Conservation (phyloP, 2,888 invertebrate species). For the Ectropis crepuscularia region DNA sequence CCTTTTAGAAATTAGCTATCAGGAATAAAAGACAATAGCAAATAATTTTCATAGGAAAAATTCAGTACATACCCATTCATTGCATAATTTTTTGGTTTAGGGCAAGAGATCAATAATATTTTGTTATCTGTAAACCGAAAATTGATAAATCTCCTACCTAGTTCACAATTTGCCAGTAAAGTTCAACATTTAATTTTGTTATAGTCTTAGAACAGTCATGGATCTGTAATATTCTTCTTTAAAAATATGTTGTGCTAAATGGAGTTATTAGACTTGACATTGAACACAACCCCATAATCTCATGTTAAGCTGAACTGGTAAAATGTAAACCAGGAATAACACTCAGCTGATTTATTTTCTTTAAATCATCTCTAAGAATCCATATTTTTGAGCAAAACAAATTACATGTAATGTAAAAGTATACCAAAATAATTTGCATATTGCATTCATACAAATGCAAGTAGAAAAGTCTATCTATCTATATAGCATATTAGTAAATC, state of each 20-base stretch:
- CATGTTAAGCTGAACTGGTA: too few species aligned
- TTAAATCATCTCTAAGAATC: conserved; percentile 19
- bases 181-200: too few species aligned
- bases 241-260: too few species aligned
- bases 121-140: too few species aligned
- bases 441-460: conserved; percentile 14
- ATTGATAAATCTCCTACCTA: too few species aligned
- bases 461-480: conserved; percentile 21
- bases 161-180: too few species aligned
- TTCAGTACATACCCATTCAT: not conserved
- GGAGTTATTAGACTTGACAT: too few species aligned
- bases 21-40: conserved; percentile 15
- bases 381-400: conserved; percentile 29
- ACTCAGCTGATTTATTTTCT: too few species aligned
- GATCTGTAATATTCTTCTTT: too few species aligned
- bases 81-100: not conserved
- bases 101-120: not conserved
- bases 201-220: too few species aligned
- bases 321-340: too few species aligned
- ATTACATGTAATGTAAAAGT: conserved; percentile 1
- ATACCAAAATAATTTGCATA: conserved; percentile 1
- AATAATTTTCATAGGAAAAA: conserved; percentile 21
- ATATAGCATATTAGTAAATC: conserved; percentile 13
- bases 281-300: too few species aligned
- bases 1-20: conserved; percentile 42